Conservation (phyloP, 2,113 vertebrate species). For the Larimichthys polyactis region DNA sequence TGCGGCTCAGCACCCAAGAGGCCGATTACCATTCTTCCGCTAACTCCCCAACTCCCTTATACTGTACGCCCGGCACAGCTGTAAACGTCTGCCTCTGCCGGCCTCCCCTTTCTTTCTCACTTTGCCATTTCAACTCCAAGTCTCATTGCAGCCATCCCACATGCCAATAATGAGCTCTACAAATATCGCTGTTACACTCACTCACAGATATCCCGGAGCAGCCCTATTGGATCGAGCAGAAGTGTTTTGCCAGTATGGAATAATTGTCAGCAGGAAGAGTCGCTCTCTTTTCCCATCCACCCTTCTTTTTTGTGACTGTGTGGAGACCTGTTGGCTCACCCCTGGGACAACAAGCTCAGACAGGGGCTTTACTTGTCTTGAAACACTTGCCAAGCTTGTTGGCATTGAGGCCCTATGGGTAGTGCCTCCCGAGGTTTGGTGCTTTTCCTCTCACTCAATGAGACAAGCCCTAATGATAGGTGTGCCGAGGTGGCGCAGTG, state of each 20-base stretch:
- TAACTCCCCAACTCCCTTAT: conserved; percentile 69
- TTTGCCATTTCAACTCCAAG: conserved; percentile 44
- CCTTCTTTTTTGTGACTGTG: conserved; percentile 54
- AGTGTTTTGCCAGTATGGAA: conserved; percentile 43
- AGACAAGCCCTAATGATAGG: conserved; percentile 72
- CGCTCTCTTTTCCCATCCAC: conserved; percentile 27
- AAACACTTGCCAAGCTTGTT: conserved; percentile 48
- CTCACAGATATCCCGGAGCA: conserved; percentile 62
- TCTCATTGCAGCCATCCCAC: conserved; percentile 46
- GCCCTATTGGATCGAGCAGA: conserved; percentile 51
- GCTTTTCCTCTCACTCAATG: conserved; percentile 57
- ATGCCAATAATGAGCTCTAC: conserved; percentile 64
- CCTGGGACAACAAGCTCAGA: conserved; percentile 42
- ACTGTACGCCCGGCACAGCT: conserved; percentile 51
- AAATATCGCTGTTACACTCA: conserved; percentile 63
- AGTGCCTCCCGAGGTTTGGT: conserved; percentile 23
- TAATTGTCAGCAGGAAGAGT: conserved; percentile 64
- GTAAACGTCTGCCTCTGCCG: conserved; percentile 36
- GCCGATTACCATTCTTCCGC: conserved; percentile 76
- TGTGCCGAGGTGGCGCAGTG: conserved; percentile 51
- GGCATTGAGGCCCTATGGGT: conserved; percentile 39
- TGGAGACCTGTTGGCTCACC: conserved; percentile 37
- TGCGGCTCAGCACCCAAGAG: conserved; percentile 72
- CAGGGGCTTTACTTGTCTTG: conserved; percentile 39
- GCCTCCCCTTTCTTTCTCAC: conserved; percentile 47